A percentile compares a stretch with the other conserved stretches of the same genome.
These are phyloP conservation scores for Campoletis raptor DNA, from an alignment of 2,888 invertebrate species.

Conservation along the genomic window DNA sequence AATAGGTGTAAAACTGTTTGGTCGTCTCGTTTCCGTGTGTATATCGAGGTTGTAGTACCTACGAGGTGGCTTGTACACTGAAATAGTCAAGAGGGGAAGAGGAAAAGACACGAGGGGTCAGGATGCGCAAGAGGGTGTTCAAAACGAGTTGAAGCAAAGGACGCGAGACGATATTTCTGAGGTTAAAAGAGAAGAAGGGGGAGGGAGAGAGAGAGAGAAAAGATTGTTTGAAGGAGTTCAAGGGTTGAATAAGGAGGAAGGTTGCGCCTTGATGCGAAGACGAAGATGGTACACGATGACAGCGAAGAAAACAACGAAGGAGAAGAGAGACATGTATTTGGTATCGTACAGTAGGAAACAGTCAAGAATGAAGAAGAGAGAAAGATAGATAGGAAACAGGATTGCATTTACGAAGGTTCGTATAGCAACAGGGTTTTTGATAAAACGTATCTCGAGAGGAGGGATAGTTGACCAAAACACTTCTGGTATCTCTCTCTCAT, in stretches of 20 bases:
- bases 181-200: neutral
- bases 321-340: neutral
- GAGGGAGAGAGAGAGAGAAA: neutral
- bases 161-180: constrained; percentile 19
- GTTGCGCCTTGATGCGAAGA: constrained; percentile 49
- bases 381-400: constrained; percentile 58
- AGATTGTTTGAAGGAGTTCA: neutral
- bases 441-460: constrained; percentile 42
- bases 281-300: constrained; percentile 38
- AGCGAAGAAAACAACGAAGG: neutral
- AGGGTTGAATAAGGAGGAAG: neutral
- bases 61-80: constrained; percentile 51
- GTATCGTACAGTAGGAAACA: neutral
- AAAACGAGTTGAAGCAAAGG: constrained; percentile 7
- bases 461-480: constrained; percentile 74
- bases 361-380: neutral
- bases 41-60: constrained; percentile 59
- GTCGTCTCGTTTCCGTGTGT: constrained; percentile 69
- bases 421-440: constrained; percentile 48
- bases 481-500: constrained; percentile 6
- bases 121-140: constrained; percentile 26
- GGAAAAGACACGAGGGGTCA: constrained; percentile 3
- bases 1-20: constrained; percentile 81
- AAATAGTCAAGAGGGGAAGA: constrained; percentile 15
- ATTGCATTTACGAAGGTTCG: constrained; percentile 61